phyloP scores from a whole-genome alignment of 2,888 invertebrate species.

The Eupithecia centaureata region DNA sequence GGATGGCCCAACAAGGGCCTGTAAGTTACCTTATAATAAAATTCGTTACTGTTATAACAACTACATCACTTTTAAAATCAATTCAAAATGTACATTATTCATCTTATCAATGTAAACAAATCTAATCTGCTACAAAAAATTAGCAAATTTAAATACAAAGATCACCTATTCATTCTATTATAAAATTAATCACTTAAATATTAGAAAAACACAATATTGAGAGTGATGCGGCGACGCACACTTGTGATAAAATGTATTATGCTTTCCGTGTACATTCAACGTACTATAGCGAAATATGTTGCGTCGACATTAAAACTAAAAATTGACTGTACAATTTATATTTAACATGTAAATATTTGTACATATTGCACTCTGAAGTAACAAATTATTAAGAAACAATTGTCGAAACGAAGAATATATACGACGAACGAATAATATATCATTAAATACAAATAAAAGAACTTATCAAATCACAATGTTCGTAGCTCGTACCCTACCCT shows the following conservation, averaged over 20 bases:
- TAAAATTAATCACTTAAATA: slow-evolving; percentile 83
- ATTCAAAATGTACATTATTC: slow-evolving; percentile 83
- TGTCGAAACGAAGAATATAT: slow-evolving; percentile 78
- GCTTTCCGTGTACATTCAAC: slow-evolving; percentile 80
- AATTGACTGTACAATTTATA: slow-evolving; percentile 82
- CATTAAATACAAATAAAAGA: slow-evolving; percentile 75
- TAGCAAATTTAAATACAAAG: slow-evolving; percentile 83
- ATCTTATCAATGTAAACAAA: slow-evolving; percentile 80
- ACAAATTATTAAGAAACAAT: slow-evolving; percentile 79
- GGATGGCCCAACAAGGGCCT: slow-evolving; percentile 69
- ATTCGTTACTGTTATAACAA: slow-evolving; percentile 83
- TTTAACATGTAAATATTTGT: slow-evolving; percentile 87
- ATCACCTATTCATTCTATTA: slow-evolving; percentile 80
- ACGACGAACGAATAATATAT: slow-evolving; percentile 71
- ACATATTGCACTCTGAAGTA: slow-evolving; percentile 89
- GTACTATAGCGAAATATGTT: slow-evolving; percentile 76
- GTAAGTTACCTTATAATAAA: slow-evolving; percentile 79
- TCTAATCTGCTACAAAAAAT: slow-evolving; percentile 84
- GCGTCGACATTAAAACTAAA: slow-evolving; percentile 83
- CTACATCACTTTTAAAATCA: slow-evolving; percentile 83
- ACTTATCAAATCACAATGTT: slow-evolving; percentile 80
- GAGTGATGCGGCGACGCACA: slow-evolving; percentile 61
- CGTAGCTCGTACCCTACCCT: slow-evolving; percentile 80
- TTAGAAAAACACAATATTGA: slow-evolving; percentile 79
- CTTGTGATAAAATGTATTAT: slow-evolving; percentile 80